Conservation (phyloP, 1,140 invertebrate genomes). For the Drosophila nebulosa region DNA sequence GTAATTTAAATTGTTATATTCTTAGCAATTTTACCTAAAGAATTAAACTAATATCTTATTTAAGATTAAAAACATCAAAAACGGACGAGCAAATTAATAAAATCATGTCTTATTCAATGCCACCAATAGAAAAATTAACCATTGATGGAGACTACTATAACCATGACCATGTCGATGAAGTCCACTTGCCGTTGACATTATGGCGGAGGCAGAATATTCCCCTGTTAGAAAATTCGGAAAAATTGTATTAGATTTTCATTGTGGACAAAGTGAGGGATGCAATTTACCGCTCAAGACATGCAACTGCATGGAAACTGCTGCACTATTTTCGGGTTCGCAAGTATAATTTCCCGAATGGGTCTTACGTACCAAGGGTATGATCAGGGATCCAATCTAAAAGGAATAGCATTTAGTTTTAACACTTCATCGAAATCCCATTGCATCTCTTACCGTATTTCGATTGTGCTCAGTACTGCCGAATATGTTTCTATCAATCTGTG, state of each 20-base stretch:
- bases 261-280: not conserved
- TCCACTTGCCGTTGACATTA: constrained; percentile 56
- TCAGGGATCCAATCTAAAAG: constrained; percentile 80
- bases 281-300: constrained; percentile 74
- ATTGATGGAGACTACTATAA: constrained; percentile 55
- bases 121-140: constrained; percentile 64
- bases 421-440: not conserved
- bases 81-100: not conserved
- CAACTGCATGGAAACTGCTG: constrained; percentile 60
- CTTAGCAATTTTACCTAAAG: constrained; percentile 40
- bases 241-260: not conserved
- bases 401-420: not conserved
- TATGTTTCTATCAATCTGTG: constrained; percentile 67
- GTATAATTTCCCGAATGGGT: constrained; percentile 72
- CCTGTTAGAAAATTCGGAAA: constrained; percentile 38
- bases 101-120: constrained; percentile 64
- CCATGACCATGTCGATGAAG: constrained; percentile 35
- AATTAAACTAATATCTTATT: constrained; percentile 53
- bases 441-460: constrained; percentile 50
- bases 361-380: constrained; percentile 85
- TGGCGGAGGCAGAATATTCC: constrained; percentile 79
- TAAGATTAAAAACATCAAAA: constrained; percentile 21
- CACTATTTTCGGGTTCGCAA: constrained; percentile 69
- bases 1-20: constrained; percentile 14
- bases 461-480: constrained; percentile 66